A percentile compares a stretch with the other conserved stretches of the same genome.
phyloP scores from a whole-genome alignment of 2,797 vertebrate genomes.

The Spondyliosoma cantharus region DNA sequence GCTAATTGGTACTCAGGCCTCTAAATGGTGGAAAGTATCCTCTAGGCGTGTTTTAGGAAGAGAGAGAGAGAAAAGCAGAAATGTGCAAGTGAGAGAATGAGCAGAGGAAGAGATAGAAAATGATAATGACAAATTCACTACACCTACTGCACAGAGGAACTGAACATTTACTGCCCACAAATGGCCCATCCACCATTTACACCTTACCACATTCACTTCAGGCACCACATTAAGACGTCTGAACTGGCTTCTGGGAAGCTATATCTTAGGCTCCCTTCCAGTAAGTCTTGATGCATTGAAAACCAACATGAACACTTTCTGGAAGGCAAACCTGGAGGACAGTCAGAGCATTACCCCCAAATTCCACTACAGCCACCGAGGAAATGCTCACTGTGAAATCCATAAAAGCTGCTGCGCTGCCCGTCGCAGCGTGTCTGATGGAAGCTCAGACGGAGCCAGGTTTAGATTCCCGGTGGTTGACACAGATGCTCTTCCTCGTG shows the following conservation, averaged over 20 bases:
- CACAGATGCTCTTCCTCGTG: slow-evolving; percentile 67
- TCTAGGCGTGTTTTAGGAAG: slow-evolving; percentile 40
- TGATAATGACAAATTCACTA: slow-evolving; percentile 43
- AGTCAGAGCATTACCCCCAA: slow-evolving; percentile 31
- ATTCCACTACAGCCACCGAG: slow-evolving; percentile 38
- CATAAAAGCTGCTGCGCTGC: slow-evolving; percentile 53
- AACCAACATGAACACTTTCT: slow-evolving; percentile 56
- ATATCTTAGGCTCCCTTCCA: slow-evolving; percentile 53
- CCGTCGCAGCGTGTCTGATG: slow-evolving; percentile 52
- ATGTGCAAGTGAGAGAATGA: not conserved
- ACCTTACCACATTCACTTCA: slow-evolving; percentile 59
- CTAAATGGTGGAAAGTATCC: slow-evolving; percentile 31
- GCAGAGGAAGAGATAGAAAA: slow-evolving; percentile 25
- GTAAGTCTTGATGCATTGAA: slow-evolving; percentile 58
- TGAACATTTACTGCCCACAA: slow-evolving; percentile 59
- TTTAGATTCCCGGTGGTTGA: slow-evolving; percentile 64
- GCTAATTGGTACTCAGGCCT: slow-evolving; percentile 40
- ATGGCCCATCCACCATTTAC: slow-evolving; percentile 48
- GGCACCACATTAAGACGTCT: slow-evolving; percentile 64
- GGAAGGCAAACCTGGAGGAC: slow-evolving; percentile 53
- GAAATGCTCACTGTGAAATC: slow-evolving; percentile 55
- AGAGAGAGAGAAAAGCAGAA: slow-evolving; percentile 9
- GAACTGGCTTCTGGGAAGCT: slow-evolving; percentile 65
- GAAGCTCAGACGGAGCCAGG: slow-evolving; percentile 52
- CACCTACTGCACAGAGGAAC: slow-evolving; percentile 26